Evolutionary conservation across 2,113 vertebrate species (phyloP), one percentile per base, ranked within the genome.

Genomic region (Climacteris rufus): DNA sequence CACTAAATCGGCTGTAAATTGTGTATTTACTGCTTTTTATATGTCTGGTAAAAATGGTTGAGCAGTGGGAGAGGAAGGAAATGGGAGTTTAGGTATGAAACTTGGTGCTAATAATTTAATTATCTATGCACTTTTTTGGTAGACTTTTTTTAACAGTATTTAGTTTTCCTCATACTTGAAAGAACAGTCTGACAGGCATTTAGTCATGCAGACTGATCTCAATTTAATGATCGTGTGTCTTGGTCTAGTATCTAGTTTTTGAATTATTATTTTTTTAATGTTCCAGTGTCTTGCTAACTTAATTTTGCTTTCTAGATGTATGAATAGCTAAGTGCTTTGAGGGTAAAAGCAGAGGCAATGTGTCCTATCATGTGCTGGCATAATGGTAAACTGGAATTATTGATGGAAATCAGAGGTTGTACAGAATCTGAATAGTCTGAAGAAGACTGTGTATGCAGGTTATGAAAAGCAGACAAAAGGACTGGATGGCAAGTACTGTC

Each of bases 381-480:
- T 76, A 87, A 72, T 22, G 20, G 23, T 56, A 53, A 85, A 76
- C 18, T 70, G 45, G 11, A 42, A 17, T 84, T 40, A 11, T 49
- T 83, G 53, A 45, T 59, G 42, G 47, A 83, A 72, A 54, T 65
- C 9, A 19, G 27, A 37, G 22, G 12, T 44, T 84, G n/a, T 60
- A 27, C 35, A 30, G n/a, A 68, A 47, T 63, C 37, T 60, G 33
- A 74, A 83, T 80, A 70, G 68, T 70, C 63, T 93, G 80, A 77
- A 49, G 47, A 23, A 31, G 27, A n/a, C 30, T 3, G 0, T 35
- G 15, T 54, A 4, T 33, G 18, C 2, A 5, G 37, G 18, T 72
- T 69, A 25, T 74, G 31, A 74, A 93, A 76, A 86, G 24, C 39
- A 78, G 80, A 65, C 24, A 80, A 70, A 74, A 91, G 13, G 17